Conservation (phyloP, 64 coral and sea anemone species). For the Montipora efflorescens region DNA sequence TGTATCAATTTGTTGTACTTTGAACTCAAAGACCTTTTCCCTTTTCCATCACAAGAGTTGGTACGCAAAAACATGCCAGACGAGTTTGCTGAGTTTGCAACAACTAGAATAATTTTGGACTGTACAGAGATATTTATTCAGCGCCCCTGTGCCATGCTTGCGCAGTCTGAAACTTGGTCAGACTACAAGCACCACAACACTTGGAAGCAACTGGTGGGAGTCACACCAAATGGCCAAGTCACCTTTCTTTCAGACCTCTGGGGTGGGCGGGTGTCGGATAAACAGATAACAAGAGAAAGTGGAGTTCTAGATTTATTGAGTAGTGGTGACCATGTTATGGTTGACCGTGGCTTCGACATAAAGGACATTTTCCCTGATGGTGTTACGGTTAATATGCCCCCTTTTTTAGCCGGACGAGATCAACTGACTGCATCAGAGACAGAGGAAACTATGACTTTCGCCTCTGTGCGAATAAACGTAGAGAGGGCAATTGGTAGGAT, state of each 20-base stretch:
- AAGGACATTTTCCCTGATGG: background rate
- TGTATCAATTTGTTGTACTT: background rate
- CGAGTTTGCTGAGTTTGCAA: constrained; percentile 32
- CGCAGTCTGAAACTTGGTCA: background rate
- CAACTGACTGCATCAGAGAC: background rate
- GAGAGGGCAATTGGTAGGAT: background rate
- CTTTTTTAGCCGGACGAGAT: background rate
- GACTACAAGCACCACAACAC: background rate
- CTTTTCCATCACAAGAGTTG: constrained; percentile 40
- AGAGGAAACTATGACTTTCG: background rate
- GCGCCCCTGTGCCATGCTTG: background rate
- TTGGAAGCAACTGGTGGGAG: constrained; percentile 13
- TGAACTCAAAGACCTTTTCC: constrained; percentile 9
- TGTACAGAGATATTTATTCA: constrained; percentile 55
- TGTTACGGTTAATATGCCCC: background rate
- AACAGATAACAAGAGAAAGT: background rate
- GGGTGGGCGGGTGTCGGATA: constrained; percentile 15
- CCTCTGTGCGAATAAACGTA: background rate
- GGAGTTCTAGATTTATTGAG: constrained; percentile 15
- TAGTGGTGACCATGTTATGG: background rate
- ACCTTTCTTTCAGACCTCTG: constrained; percentile 18
- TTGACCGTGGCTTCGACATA: background rate
- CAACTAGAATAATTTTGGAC: constrained; percentile 60
- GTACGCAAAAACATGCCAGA: constrained; percentile 30
- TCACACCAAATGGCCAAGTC: constrained; percentile 45